Base-by-base conservation (phyloP, 2,888 invertebrate genomes). In the Agonopterix heracliana region DNA sequence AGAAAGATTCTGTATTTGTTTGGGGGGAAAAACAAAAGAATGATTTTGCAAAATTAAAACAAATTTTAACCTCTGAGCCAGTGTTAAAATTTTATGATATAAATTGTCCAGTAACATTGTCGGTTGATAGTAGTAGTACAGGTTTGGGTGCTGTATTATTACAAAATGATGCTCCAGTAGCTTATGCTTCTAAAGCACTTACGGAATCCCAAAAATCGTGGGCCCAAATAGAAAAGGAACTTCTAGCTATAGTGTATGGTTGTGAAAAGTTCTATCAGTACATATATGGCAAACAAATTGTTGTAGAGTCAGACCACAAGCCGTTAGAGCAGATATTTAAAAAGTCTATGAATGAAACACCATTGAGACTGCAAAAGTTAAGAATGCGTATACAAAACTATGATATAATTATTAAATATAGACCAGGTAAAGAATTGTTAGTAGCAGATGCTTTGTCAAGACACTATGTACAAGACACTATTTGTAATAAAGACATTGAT, bases 171-270 rank as follows among this genome's bases (percentile, higher is more conserved):
- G n/a, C 26, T 14, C 55, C 55, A 34, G 17, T 55, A n/a, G 53
- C 53, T 3, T 55, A 53, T 47, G 53, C 53, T 10, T 52, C 54
- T 12, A 53, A 56, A 45, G 53, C 55, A 13, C 42, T 59, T 9
- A 51, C 55, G 3, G 52, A 54, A 34, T 35, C 38, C 42, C 56
- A 56, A 26, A 45, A 45, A 41, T 9, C 13, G 36, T 51, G 53
- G 41, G 54, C 57, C 3, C 58, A 60, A 44, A 58, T 61, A 14
- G 59, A 60, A 45, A 59, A 59, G 40, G 57, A 59, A 44, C 10
- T 53, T 0, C 34, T 55, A 41, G 57, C 55, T 5, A 49, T 60
- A 12, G 50, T 52, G 10, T 59, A 48, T 53, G 59, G 48, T 34
- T 54, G 54, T 47, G 44, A 54, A 41, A 56, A 54, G 41, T 58